Percentiles rank a stretch among this genome's conserved stretches.
Evolutionary conservation across 1,140 invertebrate genomes (phyloP).

Genomic region (Papilio glaucus): DNA sequence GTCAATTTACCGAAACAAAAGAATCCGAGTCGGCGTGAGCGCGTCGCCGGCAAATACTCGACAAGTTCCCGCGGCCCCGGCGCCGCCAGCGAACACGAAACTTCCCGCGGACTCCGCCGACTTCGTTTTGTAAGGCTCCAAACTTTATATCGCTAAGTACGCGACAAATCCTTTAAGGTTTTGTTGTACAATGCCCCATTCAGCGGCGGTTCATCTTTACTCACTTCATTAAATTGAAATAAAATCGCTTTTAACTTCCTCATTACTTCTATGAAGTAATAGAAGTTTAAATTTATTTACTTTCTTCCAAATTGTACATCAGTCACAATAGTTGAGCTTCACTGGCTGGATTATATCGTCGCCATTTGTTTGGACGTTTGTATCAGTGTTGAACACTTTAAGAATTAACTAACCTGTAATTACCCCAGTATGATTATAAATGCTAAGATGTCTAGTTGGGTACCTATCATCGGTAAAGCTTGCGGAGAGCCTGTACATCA

Average conservation of each 20-base stretch:
- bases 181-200: constrained; percentile 8
- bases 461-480: no score
- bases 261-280: no score
- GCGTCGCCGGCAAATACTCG: constrained; percentile 24
- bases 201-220: constrained; percentile 3
- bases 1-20: constrained; percentile 7
- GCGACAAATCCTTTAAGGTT: constrained; percentile 18
- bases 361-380: no score
- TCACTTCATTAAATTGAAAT: constrained; percentile 19
- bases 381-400: no score
- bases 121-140: constrained; percentile 23
- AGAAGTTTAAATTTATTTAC: no score
- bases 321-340: no score
- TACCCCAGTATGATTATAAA: no score
- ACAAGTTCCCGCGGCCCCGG: background rate
- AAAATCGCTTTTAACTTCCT: background rate
- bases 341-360: no score
- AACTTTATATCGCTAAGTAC: constrained; percentile 26
- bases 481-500: no score
- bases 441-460: no score
- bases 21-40: background rate
- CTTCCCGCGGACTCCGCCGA: background rate
- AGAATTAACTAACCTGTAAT: no score
- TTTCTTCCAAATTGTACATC: no score
- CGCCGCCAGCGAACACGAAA: constrained; percentile 21